Evolutionary conservation across 2,797 vertebrate genomes (phyloP), one percentile per base, ranked within the genome.

Genomic region (Hemibagrus guttatus): DNA sequence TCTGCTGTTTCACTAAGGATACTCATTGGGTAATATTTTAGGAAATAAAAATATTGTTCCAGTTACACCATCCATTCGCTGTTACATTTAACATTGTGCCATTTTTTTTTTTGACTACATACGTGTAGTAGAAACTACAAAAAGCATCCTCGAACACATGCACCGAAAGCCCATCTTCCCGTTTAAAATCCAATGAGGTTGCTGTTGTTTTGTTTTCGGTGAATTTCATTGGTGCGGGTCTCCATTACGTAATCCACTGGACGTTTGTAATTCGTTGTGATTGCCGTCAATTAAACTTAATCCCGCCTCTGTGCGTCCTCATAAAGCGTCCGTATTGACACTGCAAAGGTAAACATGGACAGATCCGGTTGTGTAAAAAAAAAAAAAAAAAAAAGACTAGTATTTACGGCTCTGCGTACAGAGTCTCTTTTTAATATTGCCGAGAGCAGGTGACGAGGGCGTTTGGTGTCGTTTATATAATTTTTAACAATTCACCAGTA

Each of bases 151-250:
- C 4, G 14, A 31, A n/a, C 64, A 84, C 81, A 6, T 59, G 26
- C 63, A 84, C 75, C 28, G 4, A 83, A 66, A 26, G 35, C 6
- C 31, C 39, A 8, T 6, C 9, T 84, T 72, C 59, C 56, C n/a
- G 42, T 78, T 83, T 78, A 66, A 84, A 59, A 46, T 31, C 31
- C 46, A 66, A 83, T 59, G 19, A 28, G 35, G 49, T 81, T 80
- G 63, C 4, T 61, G 12, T 54, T n/a, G 19, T 59, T 84, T 21
- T 9, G 2, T 23, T 42, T 82, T 13, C n/a, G 12, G 39, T 31
- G 54, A 81, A 56, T 88, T 21, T 89, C 86, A 95, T 95, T 95
- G 93, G 94, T 90, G 85, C 1, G 17, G 1, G 0, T 7, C 17
- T 17, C 4, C 16, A 64, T 11, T 31, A 84, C 79, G 6, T 17